Evolutionary conservation across 2,797 vertebrate species (phyloP), one percentile per base, ranked within the genome.

Genomic region (Schizopygopsis malacanthus): DNA sequence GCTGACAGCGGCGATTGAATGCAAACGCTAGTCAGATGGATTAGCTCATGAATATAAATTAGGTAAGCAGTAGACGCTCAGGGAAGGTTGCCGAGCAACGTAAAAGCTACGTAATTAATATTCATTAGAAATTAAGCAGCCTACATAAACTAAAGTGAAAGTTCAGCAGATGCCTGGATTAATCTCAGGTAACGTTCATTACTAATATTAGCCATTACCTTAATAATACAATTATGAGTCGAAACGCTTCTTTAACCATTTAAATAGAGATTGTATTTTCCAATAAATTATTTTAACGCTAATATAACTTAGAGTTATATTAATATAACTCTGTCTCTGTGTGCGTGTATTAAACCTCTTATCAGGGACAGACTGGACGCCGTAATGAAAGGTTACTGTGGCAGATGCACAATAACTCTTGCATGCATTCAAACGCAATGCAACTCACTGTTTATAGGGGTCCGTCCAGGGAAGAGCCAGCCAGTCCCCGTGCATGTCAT

Each of bases 401-500:
- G 52, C 39, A 61, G 20, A 43, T 13, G 16, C 73, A 73, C 56
- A 67, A 80, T 22, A 33, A 61, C 22, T 28, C 8, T 11, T 47
- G n/a, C 37, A 63, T 63, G 56, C 12, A 65, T 25, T 4, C 6
- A 47, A 47, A 81, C 0, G 37, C 52, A 72, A 81, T 16, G 28
- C 39, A 9, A 86, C 97, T 97, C 89, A 99, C 98, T 96, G 94
- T 90, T 96, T 96, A 87, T 95, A 96, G 2, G 95, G 95, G 87
- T 99, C 97, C 3, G 96, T 95, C 95, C 97, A 99, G 45, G 98
- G 97, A 89, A 99, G 91, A 2, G 97, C 97, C 47, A 98, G 94
- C 98, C 98, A 99, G 92, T 97, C 94, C 0, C 97, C 97, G 83
- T 98, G 97, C 96, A 96, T 93, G 47, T 95, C 94, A 1, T 91